Evolutionary conservation across 2,888 invertebrate species (phyloP), one percentile per base, ranked within the genome.

Genomic region (Prenolepis imparis): DNA sequence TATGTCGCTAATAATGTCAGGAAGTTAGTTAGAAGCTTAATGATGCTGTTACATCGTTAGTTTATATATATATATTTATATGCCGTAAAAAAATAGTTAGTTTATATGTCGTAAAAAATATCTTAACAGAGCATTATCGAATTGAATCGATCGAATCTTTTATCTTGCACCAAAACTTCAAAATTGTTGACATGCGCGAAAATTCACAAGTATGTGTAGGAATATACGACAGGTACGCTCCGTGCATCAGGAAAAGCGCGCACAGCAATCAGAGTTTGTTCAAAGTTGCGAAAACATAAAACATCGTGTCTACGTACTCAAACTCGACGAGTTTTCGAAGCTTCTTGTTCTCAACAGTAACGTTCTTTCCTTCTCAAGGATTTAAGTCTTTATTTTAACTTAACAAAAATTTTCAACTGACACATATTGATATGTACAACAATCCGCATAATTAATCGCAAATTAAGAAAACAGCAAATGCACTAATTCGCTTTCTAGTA

Each of bases 261-360:
- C 88, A 88, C 86, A 87, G 91, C 93, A 93, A 93, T 93, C 93
- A 93, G 91, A 93, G 90, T 92, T 93, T 89, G 88, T 84, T 85
- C 70, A 75, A 87, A 92, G 92, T 93, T 93, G 89, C 90, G 85
- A 84, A 63, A 63, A 64, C 48, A 32, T 48, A 73, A 48, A 59
- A 64, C 66, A 77, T 66, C 67, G 80, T 85, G 88, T 70, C 64
- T 72, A 72, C 82, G 66, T 77, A 82, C 39, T 66, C 84, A 81
- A 81, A 39, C 84, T 84, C 82, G 70, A 72, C 73, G 83, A 83
- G 81, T 82, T 83, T 52, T 70, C 82, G 84, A 85, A 86, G 64
- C 81, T 72, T 80, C 84, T 67, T 64, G 66, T 83, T n/a, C 36
- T 61, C 59, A 32, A 21, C 28, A 28, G 80, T 32, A 63, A 66